Base-by-base conservation (phyloP, 2,797 vertebrate genomes). In the Okamejei kenojei region DNA sequence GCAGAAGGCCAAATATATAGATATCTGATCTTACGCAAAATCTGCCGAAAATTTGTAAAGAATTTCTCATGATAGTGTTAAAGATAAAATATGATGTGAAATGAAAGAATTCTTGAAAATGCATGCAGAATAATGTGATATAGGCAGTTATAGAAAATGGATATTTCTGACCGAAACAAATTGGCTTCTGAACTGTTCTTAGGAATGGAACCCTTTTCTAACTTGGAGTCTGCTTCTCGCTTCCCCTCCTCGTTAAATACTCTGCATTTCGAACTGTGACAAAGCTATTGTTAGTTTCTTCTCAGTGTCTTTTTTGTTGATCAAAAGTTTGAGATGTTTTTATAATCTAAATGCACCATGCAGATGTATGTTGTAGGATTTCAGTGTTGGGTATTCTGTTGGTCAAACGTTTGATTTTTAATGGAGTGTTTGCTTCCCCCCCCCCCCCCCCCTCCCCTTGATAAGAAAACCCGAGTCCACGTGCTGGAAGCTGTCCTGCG, bases 401-500 rank as follows among this genome's bases (percentile, higher is more conserved):
- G 19, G 35, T 45, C 65, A 71, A 68, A 2, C 8, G n/a, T 81
- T 61, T 73, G 80, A 82, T 86, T 93, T 38, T 86, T 38, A 35
- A 58, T 5, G 0, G 78, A 90, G 11, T 93, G 90, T 71, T 93
- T 38, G 74, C 6, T 94, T 93, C 65, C 93, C 65, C 65, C 65
- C 65, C 63, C 63, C 63, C 63, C 63, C 71, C 5, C 71, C 17
- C 71, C 71, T n/a, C 0, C 94, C 95, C 84, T 94, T 93, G 77
- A 90, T 95, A 73, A 99, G 98, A 95, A 96, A 97, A 93, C 97
- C 95, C 94, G 96, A 96, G 93, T 95, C 95, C 94, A 94, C 97
- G 95, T 96, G 97, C 94, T 99, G 98, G 98, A 98, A 98, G 93
- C 96, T 99, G 93, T 98, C 98, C 91, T 98, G 97, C 9, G 98